Conservation (phyloP, 2,888 invertebrate species). For the Drosophila pseudotalamancana region DNA sequence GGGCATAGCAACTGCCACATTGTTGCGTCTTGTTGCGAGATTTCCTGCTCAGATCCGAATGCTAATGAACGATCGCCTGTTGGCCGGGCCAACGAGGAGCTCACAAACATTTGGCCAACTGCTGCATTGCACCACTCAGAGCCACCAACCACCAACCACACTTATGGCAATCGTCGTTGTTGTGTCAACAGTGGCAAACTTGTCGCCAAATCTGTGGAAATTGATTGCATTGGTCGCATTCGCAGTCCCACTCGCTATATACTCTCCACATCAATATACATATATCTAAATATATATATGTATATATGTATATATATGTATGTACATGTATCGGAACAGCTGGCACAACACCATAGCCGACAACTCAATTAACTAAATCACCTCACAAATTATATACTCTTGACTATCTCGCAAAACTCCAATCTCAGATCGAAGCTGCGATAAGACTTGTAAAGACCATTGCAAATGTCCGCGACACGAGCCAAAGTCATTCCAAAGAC, state of each 20-base stretch:
- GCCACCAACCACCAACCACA: neutral
- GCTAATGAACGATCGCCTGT: slow-evolving; percentile 26
- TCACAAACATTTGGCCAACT: slow-evolving; percentile 20
- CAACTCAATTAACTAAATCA: slow-evolving; percentile 50
- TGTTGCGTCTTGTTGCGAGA: slow-evolving; percentile 31
- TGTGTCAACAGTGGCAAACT: slow-evolving; percentile 34
- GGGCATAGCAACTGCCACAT: slow-evolving; percentile 23
- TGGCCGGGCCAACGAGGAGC: neutral
- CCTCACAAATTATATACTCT: slow-evolving; percentile 14
- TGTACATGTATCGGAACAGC: neutral
- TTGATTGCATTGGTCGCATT: slow-evolving; percentile 23
- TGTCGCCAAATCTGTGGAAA: slow-evolving; percentile 26
- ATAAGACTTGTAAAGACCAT: slow-evolving; percentile 2
- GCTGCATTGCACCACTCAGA: slow-evolving; percentile 13
- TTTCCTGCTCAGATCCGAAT: slow-evolving; percentile 46
- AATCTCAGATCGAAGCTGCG: too few species aligned
- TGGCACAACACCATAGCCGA: slow-evolving; percentile 15
- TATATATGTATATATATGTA: neutral
- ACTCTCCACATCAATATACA: neutral
- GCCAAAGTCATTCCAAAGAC: slow-evolving; percentile 42
- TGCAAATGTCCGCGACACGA: slow-evolving; percentile 19
- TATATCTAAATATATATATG: neutral
- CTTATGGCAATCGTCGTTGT: slow-evolving; percentile 14
- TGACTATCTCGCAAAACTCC: slow-evolving; percentile 12
- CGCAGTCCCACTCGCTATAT: neutral